Conservation (phyloP, 2,113 vertebrate genomes). For the Tenebrosternarchus preto region DNA sequence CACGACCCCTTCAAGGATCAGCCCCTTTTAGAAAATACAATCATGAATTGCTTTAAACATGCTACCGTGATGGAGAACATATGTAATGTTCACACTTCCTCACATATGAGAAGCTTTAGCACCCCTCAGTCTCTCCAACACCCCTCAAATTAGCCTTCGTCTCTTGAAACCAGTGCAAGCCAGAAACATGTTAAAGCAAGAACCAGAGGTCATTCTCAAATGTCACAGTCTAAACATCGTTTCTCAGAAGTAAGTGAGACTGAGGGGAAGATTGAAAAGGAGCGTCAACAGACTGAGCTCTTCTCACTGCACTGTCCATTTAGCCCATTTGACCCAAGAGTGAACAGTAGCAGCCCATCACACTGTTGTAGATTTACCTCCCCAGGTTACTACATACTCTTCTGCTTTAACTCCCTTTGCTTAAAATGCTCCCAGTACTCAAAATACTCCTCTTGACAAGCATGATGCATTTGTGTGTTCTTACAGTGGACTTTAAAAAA, state of each 20-base stretch:
- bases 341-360: background rate
- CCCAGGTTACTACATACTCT: background rate
- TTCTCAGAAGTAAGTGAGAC: slow-evolving; percentile 4
- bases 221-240: background rate
- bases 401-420: background rate
- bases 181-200: background rate
- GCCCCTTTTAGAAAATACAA: background rate
- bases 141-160: background rate
- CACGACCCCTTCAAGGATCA: background rate
- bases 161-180: background rate
- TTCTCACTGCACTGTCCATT: background rate
- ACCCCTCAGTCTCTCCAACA: background rate
- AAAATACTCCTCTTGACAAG: too few relatives aligned
- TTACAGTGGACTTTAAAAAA: background rate
- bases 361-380: background rate
- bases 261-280: background rate
- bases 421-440: background rate
- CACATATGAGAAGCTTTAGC: background rate
- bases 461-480: too few relatives aligned
- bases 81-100: background rate
- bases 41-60: background rate
- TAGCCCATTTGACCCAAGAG: background rate
- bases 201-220: background rate
- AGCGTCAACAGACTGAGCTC: background rate
- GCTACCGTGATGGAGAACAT: background rate